Evolutionary conservation across 2,888 invertebrate genomes (phyloP).

Genomic region (Acleris literana): DNA sequence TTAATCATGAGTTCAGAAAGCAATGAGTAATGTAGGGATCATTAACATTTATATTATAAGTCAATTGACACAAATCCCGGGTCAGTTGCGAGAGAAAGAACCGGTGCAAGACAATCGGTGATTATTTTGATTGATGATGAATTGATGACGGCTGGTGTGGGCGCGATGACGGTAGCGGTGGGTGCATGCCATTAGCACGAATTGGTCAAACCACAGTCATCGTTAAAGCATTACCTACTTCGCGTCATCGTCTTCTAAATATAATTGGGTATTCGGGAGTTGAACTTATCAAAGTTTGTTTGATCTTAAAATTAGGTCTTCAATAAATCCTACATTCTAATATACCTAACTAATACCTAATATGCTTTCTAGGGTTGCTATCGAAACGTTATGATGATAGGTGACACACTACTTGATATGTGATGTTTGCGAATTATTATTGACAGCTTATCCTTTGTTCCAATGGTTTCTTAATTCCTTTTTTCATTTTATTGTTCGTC

Average conservation of each 20-base stretch:
- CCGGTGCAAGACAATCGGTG: constrained; percentile 60
- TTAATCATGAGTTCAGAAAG: constrained; percentile 16
- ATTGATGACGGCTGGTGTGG: constrained; percentile 47
- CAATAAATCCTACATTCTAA: no score
- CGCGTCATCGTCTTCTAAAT: constrained; percentile 15
- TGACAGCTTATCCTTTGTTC: constrained; percentile 19
- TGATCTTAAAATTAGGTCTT: neutral
- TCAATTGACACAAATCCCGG: constrained; percentile 39
- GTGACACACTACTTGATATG: neutral
- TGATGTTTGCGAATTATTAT: neutral
- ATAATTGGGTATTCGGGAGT: neutral
- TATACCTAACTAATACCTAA: no score
- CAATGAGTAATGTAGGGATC: constrained; percentile 10
- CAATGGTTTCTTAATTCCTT: constrained; percentile 11
- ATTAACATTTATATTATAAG: constrained; percentile 30
- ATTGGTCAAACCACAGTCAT: constrained; percentile 27
- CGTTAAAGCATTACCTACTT: constrained; percentile 12
- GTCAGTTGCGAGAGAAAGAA: constrained; percentile 41
- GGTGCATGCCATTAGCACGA: constrained; percentile 38
- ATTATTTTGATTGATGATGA: constrained; percentile 69
- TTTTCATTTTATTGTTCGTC: neutral
- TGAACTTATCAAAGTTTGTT: constrained; percentile 6
- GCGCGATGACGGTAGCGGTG: constrained; percentile 53
- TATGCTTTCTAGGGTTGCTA: no score
- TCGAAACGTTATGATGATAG: neutral